phyloP scores from a whole-genome alignment of 2,797 vertebrate species.

The Gymnocypris eckloni region DNA sequence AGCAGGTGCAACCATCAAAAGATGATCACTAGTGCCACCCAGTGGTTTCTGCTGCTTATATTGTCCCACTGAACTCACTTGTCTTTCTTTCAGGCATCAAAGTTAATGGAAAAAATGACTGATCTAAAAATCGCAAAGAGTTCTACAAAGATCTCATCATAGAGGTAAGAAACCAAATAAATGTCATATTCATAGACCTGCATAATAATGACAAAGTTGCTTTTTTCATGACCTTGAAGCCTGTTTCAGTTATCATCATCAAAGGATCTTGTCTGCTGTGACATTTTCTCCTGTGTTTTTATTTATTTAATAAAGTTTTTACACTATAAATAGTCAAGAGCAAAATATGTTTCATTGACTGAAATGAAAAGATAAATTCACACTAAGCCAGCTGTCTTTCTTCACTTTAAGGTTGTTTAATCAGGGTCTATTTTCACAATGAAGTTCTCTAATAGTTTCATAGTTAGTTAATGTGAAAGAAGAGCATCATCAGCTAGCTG shows the following conservation, averaged over 20 bases:
- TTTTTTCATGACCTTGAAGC: neutral
- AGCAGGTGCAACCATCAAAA: conserved; percentile 18
- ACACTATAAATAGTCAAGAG: neutral
- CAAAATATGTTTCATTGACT: neutral
- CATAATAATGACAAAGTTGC: neutral
- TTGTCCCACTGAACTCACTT: neutral
- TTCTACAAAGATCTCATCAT: conserved; percentile 72
- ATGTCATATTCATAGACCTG: neutral
- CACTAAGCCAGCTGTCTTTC: neutral
- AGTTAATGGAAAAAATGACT: conserved; percentile 70
- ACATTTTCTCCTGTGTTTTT: conserved; percentile 14
- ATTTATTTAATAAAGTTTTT: neutral
- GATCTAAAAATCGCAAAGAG: conserved; percentile 62
- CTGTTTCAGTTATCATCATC: conserved; percentile 17
- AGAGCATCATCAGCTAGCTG: conserved; percentile 14
- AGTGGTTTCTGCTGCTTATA: conserved; percentile 51
- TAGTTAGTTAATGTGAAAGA: conserved; percentile 27
- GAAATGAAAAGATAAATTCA: neutral
- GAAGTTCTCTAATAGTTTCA: conserved; percentile 20
- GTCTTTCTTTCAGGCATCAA: conserved; percentile 41
- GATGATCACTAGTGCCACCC: conserved; percentile 57
- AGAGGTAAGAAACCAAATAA: conserved; percentile 78
- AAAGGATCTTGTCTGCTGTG: conserved; percentile 37
- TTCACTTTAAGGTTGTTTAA: conserved; percentile 8
- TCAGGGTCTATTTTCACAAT: conserved; percentile 43